These are phyloP conservation scores for Psilopsiagon aurifrons DNA, from an alignment of 2,113 vertebrate genomes.

Conservation along the genomic window DNA sequence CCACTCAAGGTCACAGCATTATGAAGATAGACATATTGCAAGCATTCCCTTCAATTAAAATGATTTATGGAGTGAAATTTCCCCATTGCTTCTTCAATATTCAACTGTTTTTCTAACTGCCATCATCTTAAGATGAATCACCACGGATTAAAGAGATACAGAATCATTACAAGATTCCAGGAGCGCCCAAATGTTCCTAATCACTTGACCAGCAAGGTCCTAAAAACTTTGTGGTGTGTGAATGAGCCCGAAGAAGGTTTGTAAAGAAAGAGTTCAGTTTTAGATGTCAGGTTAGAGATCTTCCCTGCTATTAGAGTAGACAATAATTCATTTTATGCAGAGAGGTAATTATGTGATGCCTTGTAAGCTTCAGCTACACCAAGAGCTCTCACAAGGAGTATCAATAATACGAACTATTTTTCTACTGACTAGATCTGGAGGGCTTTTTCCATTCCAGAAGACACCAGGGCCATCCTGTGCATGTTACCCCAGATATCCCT, in stretches of 20 bases:
- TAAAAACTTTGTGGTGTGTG: not conserved
- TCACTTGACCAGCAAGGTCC: not conserved
- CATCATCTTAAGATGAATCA: not conserved
- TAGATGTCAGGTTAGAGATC: not conserved
- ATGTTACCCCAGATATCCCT: not conserved
- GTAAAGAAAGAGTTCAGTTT: not conserved
- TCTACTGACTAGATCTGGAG: not conserved
- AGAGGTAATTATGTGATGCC: not conserved
- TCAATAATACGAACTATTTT: not conserved
- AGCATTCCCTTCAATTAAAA: conserved; percentile 12
- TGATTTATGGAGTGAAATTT: not conserved
- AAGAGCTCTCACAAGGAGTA: not conserved
- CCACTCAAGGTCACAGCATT: not conserved
- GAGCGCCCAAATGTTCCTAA: not conserved
- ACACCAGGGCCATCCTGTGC: not conserved
- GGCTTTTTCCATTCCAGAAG: not conserved
- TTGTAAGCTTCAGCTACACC: not conserved
- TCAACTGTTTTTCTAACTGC: not conserved
- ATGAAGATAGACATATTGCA: not conserved
- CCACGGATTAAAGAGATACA: not conserved
- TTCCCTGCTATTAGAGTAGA: not conserved
- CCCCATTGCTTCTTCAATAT: conserved; percentile 13
- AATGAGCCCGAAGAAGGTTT: not conserved
- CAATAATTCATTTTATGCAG: not conserved
- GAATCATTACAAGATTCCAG: not conserved